These are phyloP conservation scores for Heliothis subflexa DNA, from an alignment of 1,140 invertebrate species.

Conservation along the genomic window DNA sequence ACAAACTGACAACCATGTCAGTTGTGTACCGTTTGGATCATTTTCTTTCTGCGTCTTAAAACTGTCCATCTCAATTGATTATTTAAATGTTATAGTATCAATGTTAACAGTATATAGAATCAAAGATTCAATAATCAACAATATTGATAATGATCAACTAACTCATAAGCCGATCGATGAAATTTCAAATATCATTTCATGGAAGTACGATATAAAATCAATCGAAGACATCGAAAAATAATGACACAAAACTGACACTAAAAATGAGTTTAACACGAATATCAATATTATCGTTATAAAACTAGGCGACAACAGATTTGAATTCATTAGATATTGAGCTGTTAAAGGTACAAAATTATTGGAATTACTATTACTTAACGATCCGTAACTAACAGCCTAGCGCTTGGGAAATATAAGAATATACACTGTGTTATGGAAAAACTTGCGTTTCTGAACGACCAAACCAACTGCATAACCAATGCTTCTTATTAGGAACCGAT, in stretches of 20 bases:
- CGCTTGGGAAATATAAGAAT: slow-evolving; percentile 47
- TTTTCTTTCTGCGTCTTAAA: background rate
- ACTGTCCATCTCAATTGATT: background rate
- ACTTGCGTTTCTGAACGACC: background rate
- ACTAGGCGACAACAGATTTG: slow-evolving; percentile 58
- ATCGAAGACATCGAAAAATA: slow-evolving; percentile 12
- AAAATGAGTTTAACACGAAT: slow-evolving; percentile 25
- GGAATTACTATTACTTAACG: slow-evolving; percentile 64
- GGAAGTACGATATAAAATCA: slow-evolving; percentile 25
- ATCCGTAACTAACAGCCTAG: slow-evolving; percentile 61
- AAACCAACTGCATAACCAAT: slow-evolving; percentile 6
- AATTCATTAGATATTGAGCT: slow-evolving; percentile 64
- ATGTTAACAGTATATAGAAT: slow-evolving; percentile 23
- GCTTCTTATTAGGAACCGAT: slow-evolving; percentile 24
- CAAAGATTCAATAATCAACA: slow-evolving; percentile 6
- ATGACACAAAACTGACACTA: slow-evolving; percentile 44
- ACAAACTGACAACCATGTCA: slow-evolving; percentile 12
- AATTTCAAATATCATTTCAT: slow-evolving; percentile 24
- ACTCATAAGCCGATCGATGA: slow-evolving; percentile 7
- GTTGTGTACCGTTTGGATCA: background rate
- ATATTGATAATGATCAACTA: slow-evolving; percentile 9
- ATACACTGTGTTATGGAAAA: slow-evolving; percentile 38
- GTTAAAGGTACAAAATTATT: slow-evolving; percentile 68
- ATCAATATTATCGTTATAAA: slow-evolving; percentile 42
- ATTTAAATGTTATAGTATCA: slow-evolving; percentile 2